A percentile compares a stretch with the other conserved stretches of the same genome.
Conservation (phyloP, 2,797 vertebrate species). For the Sebastes goodei region DNA sequence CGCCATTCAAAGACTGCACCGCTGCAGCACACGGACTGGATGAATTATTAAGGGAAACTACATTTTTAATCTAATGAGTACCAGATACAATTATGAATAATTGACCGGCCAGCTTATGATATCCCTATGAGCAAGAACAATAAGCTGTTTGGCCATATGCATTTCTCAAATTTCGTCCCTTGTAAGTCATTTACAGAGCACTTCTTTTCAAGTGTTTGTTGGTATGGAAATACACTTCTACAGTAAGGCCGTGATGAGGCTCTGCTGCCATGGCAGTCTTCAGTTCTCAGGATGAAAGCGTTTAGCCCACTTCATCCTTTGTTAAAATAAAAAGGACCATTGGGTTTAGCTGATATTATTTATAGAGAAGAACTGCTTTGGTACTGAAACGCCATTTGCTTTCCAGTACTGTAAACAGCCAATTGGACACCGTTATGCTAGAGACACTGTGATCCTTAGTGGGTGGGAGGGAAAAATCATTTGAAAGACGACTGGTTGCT, state of each 20-base stretch:
- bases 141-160: slow-evolving; percentile 30
- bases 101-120: slow-evolving; percentile 61
- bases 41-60: slow-evolving; percentile 64
- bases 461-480: slow-evolving; percentile 10
- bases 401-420: slow-evolving; percentile 52
- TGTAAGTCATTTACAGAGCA: slow-evolving; percentile 58
- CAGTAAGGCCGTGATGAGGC: slow-evolving; percentile 38
- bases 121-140: slow-evolving; percentile 59
- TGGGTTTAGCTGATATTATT: slow-evolving; percentile 59
- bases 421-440: slow-evolving; percentile 28
- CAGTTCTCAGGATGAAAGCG: slow-evolving; percentile 55
- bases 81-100: slow-evolving; percentile 72
- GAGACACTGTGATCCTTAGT: slow-evolving; percentile 23
- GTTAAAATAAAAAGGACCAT: slow-evolving; percentile 54
- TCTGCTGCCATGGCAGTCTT: slow-evolving; percentile 38
- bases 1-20: slow-evolving; percentile 23
- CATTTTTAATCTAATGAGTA: slow-evolving; percentile 71
- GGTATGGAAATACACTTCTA: slow-evolving; percentile 50
- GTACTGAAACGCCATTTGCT: slow-evolving; percentile 35
- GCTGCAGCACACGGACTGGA: slow-evolving; percentile 11
- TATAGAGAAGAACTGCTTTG: slow-evolving; percentile 50
- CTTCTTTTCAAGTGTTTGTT: slow-evolving; percentile 55
- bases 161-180: slow-evolving; percentile 47
- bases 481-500: slow-evolving; percentile 16
- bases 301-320: slow-evolving; percentile 59